Percentiles rank a stretch among this genome's conserved stretches.
These are phyloP conservation scores for Chirona hameri DNA, from an alignment of 2,888 invertebrate species.

Conservation along the genomic window DNA sequence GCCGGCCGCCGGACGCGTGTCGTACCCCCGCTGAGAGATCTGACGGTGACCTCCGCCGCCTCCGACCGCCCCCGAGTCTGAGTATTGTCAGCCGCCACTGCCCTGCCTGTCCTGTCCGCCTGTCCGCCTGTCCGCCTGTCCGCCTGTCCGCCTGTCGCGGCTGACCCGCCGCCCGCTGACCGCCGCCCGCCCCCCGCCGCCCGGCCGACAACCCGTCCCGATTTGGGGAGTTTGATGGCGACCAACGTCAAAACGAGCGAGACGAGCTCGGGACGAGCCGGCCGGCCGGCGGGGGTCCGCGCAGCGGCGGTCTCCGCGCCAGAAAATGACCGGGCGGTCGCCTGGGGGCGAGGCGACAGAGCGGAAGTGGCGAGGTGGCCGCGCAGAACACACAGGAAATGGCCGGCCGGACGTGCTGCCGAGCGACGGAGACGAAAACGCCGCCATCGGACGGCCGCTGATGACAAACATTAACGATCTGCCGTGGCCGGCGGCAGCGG, in stretches of 20 bases:
- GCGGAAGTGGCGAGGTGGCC: background rate
- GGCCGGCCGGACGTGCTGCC: conserved; percentile 7
- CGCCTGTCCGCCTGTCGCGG: background rate
- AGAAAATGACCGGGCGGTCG: conserved; percentile 8
- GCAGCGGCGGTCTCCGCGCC: no score
- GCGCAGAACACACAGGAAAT: background rate
- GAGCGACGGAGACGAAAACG: background rate
- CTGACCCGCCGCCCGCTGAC: background rate
- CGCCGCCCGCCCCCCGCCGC: background rate
- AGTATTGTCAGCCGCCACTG: background rate
- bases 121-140: background rate
- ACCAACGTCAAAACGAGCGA: background rate
- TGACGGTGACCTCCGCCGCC: no score
- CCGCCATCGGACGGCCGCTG: background rate
- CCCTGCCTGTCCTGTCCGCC: background rate
- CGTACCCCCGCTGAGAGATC: background rate
- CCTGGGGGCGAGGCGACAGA: background rate
- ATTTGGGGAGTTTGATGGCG: background rate
- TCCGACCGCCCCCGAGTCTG: no score
- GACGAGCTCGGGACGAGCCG: background rate
- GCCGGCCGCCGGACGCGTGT: background rate
- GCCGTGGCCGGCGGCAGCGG: background rate
- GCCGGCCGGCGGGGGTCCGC: background rate
- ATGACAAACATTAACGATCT: conserved; percentile 12
- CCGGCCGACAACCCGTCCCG: background rate